phyloP scores from a whole-genome alignment of 2,888 invertebrate species.

The Yponomeuta malinellus region DNA sequence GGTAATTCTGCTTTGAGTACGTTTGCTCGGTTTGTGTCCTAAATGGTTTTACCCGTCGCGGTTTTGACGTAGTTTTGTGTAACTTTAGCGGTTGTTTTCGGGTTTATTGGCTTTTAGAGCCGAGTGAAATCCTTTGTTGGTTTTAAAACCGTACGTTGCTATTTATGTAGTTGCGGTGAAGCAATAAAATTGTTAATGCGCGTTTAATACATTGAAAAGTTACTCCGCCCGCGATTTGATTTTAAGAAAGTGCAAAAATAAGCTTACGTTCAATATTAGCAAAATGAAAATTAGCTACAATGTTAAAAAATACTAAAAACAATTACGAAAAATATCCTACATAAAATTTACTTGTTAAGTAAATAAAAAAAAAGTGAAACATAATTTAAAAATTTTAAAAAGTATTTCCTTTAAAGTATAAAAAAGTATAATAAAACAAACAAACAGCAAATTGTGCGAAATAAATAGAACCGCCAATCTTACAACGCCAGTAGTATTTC shows the following conservation, averaged over 20 bases:
- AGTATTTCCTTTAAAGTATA: too few relatives aligned
- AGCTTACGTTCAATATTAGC: neutral
- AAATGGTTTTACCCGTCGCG: conserved; percentile 55
- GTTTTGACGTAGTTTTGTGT: conserved; percentile 67
- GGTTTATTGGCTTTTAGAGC: conserved; percentile 63
- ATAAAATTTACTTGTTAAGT: too few relatives aligned
- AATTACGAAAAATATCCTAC: too few relatives aligned
- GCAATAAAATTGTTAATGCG: neutral
- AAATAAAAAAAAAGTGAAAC: too few relatives aligned
- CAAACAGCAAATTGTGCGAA: neutral
- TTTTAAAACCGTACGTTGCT: neutral
- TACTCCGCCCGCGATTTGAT: neutral
- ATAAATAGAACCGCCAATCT: neutral
- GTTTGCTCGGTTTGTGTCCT: conserved; percentile 34
- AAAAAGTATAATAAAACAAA: too few relatives aligned
- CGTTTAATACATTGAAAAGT: neutral
- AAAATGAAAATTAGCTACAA: too few relatives aligned
- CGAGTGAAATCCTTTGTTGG: conserved; percentile 63
- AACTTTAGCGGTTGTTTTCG: conserved; percentile 56
- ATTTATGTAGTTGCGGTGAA: neutral
- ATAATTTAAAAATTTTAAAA: too few relatives aligned
- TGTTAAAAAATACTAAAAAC: too few relatives aligned
- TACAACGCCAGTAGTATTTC: neutral
- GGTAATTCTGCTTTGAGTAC: conserved; percentile 58
- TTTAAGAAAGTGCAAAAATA: neutral